Evolutionary conservation across 1,140 invertebrate species (phyloP).

Genomic region (Caerostris extrusa): DNA sequence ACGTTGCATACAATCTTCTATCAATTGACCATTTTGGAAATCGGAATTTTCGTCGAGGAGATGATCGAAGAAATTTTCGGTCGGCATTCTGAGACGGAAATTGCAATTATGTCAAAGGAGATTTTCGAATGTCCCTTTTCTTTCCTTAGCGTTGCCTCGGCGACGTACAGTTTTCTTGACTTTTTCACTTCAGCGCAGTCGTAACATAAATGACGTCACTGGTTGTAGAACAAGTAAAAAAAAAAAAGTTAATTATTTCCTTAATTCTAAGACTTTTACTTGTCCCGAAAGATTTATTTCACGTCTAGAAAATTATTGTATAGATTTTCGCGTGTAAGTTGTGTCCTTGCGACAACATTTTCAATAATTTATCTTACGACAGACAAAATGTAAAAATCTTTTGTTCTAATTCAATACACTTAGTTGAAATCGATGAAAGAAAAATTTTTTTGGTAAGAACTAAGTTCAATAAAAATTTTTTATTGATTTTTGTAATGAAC

Average conservation of each 20-base stretch:
- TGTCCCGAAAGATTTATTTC: not conserved
- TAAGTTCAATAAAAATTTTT: too few relatives aligned
- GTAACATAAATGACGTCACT: not conserved
- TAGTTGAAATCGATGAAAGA: too few relatives aligned
- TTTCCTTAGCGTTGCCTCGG: not conserved
- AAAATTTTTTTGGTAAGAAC: too few relatives aligned
- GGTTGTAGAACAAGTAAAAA: not conserved
- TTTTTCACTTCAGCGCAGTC: not conserved
- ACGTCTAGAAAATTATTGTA: not conserved
- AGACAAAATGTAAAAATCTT: too few relatives aligned
- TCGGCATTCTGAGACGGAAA: not conserved
- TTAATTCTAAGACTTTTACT: not conserved
- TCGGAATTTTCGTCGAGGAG: not conserved
- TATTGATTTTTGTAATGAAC: too few relatives aligned
- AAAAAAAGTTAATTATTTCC: not conserved
- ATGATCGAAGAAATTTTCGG: slow-evolving; percentile 66
- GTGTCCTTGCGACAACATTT: too few relatives aligned
- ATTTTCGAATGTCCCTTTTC: not conserved
- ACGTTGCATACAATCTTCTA: slow-evolving; percentile 18
- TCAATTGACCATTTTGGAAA: not conserved
- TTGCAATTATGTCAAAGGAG: not conserved
- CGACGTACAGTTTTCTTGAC: not conserved
- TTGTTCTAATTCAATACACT: too few relatives aligned
- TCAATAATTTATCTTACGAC: too few relatives aligned
- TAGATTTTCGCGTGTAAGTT: too few relatives aligned